Base-by-base conservation (phyloP, 2,113 vertebrate species). In the Xyliphius kryptos region DNA sequence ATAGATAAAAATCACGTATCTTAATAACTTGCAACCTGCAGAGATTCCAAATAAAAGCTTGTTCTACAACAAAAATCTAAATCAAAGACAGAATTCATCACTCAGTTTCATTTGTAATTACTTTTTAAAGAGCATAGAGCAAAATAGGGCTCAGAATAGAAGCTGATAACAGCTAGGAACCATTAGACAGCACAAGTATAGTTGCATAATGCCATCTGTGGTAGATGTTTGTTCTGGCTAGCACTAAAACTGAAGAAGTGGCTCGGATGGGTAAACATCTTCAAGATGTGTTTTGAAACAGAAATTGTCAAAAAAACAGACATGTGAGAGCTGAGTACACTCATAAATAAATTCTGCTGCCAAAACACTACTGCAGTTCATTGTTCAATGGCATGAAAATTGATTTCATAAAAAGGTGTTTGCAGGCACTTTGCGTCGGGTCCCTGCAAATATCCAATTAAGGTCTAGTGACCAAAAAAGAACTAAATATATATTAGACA, bases 401-500 rank as follows among this genome's bases (percentile, higher is more conserved):
- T 9, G 10, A 46, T 43, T 15, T 4, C 1, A 41, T 57, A 14
- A 50, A 14, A 63, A 54, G 26, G 14, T 40, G 43, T 51, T 38
- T 65, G 50, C 61, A 82, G 82, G 82, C 80, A 86, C 84, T 83
- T 83, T 70, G 44, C 52, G 54, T 62, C 41, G 22, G 56, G 53
- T 21, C 48, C 8, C 48, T 41, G 12, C 11, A 13, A 66, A 41
- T 50, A 22, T 44, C 11, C 43, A 41, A 16, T 10, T 21, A 37
- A 49, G 26, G 26, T 32, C 26, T 6, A 32, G 26, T 32, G 26
- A 32, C 26, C 4, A 32, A 6, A 32, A 32, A 32, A 6, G 7
- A 32, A 32, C 26, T 5, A 32, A 32, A 32, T 32, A 32, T 32
- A 32, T 32, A 5, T 6, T 32, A 32, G 26, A n/a, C n/a, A n/a